These are phyloP conservation scores for Nasonia longicornis DNA, from an alignment of 1,140 invertebrate genomes.

Conservation along the genomic window DNA sequence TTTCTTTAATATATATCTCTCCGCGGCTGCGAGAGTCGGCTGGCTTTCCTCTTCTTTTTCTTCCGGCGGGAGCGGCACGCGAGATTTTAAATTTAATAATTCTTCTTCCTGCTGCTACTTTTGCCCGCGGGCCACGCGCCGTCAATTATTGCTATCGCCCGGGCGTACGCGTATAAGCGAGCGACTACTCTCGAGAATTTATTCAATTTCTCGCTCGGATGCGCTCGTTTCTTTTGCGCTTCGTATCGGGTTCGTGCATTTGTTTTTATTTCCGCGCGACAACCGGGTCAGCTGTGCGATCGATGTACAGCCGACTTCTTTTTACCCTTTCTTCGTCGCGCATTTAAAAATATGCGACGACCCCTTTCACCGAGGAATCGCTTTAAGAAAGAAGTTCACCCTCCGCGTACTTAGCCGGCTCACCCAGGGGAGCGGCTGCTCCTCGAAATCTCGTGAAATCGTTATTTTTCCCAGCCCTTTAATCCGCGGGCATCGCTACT, in stretches of 20 bases:
- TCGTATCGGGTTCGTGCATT: neutral
- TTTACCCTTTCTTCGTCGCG: neutral
- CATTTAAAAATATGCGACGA: slow-evolving; percentile 17
- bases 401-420: neutral
- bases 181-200: slow-evolving; percentile 41
- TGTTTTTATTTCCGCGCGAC: neutral
- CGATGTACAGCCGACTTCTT: neutral
- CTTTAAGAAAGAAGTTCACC: slow-evolving; percentile 12
- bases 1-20: slow-evolving; percentile 15
- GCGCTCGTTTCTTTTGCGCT: neutral
- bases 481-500: neutral
- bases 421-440: neutral
- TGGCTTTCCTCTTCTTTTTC: slow-evolving; percentile 29
- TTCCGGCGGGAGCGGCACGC: slow-evolving; percentile 50
- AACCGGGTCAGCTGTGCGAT: slow-evolving; percentile 18
- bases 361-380: neutral
- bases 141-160: slow-evolving; percentile 47
- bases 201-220: slow-evolving; percentile 47
- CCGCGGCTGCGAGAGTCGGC: neutral
- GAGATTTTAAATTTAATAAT: slow-evolving; percentile 59
- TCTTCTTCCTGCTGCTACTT: slow-evolving; percentile 41
- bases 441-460: neutral
- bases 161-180: neutral
- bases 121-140: slow-evolving; percentile 27
- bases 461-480: neutral